A percentile compares a stretch with the other conserved stretches of the same genome.
Evolutionary conservation across 2,888 invertebrate species (phyloP).

Genomic region (Drosophila mayaguana): DNA sequence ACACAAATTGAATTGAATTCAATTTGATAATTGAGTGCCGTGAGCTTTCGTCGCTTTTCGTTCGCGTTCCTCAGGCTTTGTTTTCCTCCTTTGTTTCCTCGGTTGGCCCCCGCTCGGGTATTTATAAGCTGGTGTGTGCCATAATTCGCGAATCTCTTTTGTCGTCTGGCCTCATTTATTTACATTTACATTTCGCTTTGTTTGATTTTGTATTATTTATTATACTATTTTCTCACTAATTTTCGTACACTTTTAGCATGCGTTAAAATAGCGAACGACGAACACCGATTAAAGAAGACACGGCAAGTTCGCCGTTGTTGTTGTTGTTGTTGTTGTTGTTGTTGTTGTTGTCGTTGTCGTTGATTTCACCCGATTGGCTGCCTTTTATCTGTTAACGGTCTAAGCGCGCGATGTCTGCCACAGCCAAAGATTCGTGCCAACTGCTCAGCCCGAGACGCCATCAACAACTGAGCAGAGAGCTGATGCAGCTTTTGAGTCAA

Average conservation of each 20-base stretch:
- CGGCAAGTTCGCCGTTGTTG: slow-evolving; percentile 35
- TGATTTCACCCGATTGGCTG: slow-evolving; percentile 70
- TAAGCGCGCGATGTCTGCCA: slow-evolving; percentile 33
- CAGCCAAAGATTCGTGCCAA: slow-evolving; percentile 40
- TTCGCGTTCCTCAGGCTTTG: slow-evolving; percentile 27
- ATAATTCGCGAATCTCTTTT: slow-evolving; percentile 67
- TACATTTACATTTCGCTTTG: slow-evolving; percentile 62
- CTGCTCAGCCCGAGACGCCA: slow-evolving; percentile 57
- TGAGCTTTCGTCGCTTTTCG: slow-evolving; percentile 19
- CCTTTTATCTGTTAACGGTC: slow-evolving; percentile 41
- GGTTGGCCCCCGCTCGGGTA: slow-evolving; percentile 37
- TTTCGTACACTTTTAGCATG: slow-evolving; percentile 57
- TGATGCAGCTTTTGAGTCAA: slow-evolving; percentile 70
- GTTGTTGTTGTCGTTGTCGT: slow-evolving; percentile 30
- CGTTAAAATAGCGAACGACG: slow-evolving; percentile 35
- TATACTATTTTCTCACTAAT: slow-evolving; percentile 43
- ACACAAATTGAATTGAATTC: slow-evolving; percentile 10
- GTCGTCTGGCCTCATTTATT: slow-evolving; percentile 67
- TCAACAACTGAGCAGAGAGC: slow-evolving; percentile 47
- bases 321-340: slow-evolving; percentile 5
- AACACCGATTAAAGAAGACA: slow-evolving; percentile 50
- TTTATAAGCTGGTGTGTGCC: slow-evolving; percentile 63
- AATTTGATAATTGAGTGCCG: slow-evolving; percentile 25
- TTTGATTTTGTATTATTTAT: slow-evolving; percentile 37
- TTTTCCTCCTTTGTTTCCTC: slow-evolving; percentile 59